These are phyloP conservation scores for Thelaira solivaga DNA, from an alignment of 2,888 invertebrate species.

Conservation along the genomic window DNA sequence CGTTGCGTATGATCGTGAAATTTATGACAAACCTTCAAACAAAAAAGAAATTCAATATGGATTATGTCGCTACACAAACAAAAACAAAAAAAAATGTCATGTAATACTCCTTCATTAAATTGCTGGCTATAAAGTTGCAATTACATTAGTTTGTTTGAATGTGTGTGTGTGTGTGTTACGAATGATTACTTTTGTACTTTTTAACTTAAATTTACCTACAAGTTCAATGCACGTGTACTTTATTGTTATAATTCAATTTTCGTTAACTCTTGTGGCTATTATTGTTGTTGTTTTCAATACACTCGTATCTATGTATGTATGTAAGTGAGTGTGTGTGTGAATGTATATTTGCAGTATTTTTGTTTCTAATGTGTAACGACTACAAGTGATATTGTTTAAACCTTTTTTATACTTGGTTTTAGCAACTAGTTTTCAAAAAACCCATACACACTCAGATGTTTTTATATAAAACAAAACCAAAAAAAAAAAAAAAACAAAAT, in stretches of 20 bases:
- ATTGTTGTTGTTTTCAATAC: not conserved
- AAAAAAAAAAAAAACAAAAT: not conserved
- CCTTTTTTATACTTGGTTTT: slow-evolving; percentile 33
- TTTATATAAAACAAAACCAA: not conserved
- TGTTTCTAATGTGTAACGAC: slow-evolving; percentile 8
- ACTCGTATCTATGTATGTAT: not conserved
- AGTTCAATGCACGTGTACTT: slow-evolving; percentile 62
- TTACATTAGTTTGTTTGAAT: not conserved
- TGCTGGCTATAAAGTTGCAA: slow-evolving; percentile 33
- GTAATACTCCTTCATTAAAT: slow-evolving; percentile 12
- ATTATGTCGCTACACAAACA: not conserved
- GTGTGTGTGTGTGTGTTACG: no score
- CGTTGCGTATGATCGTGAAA: slow-evolving; percentile 12
- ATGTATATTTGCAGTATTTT: no score
- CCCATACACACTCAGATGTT: no score
- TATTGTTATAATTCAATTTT: slow-evolving; percentile 33
- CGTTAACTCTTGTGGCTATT: slow-evolving; percentile 12
- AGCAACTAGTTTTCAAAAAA: slow-evolving; percentile 42
- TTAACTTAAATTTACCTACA: slow-evolving; percentile 44
- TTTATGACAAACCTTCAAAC: not conserved
- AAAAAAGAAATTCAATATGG: slow-evolving; percentile 5
- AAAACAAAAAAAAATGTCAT: slow-evolving; percentile 32
- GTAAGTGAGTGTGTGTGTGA: no score
- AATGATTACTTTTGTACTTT: slow-evolving; percentile 24
- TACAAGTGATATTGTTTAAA: slow-evolving; percentile 57